A percentile compares a stretch with the other conserved stretches of the same genome.
These are phyloP conservation scores for Euschistus heros DNA, from an alignment of 1,140 invertebrate species.

Conservation along the genomic window DNA sequence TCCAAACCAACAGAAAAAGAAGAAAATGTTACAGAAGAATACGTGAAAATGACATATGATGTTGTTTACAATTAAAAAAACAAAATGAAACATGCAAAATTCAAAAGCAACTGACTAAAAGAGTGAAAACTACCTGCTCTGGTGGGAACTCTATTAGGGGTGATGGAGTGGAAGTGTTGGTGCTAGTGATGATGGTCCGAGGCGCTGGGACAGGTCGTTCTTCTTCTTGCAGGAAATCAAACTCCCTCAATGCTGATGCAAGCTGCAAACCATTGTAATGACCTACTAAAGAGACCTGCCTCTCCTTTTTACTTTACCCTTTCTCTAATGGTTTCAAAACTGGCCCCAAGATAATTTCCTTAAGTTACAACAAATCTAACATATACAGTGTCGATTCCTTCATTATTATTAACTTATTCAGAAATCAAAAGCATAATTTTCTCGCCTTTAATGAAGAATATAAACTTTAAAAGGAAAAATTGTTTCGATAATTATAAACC, in stretches of 20 bases:
- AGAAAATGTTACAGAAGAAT: too few species aligned
- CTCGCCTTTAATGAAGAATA: too few species aligned
- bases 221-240: slow-evolving; percentile 77
- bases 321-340: too few species aligned
- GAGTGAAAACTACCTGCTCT: slow-evolving; percentile 46
- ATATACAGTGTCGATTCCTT: neutral
- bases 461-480: too few species aligned
- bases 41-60: too few species aligned
- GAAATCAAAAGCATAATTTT: too few species aligned
- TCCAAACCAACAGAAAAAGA: too few species aligned
- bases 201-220: slow-evolving; percentile 39
- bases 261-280: slow-evolving; percentile 43
- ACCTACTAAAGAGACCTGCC: slow-evolving; percentile 12
- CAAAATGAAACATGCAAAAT: too few species aligned
- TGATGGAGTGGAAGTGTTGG: slow-evolving; percentile 41
- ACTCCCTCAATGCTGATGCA: slow-evolving; percentile 70
- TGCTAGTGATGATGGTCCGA: slow-evolving; percentile 39
- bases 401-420: neutral
- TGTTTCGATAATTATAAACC: too few species aligned
- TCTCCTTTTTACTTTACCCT: slow-evolving; percentile 6
- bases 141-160: slow-evolving; percentile 63
- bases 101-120: too few species aligned
- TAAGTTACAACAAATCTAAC: neutral
- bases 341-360: too few species aligned
- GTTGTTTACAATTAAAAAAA: too few species aligned